Base-by-base conservation (phyloP, 1,140 invertebrate species). In the Idris sp. region DNA sequence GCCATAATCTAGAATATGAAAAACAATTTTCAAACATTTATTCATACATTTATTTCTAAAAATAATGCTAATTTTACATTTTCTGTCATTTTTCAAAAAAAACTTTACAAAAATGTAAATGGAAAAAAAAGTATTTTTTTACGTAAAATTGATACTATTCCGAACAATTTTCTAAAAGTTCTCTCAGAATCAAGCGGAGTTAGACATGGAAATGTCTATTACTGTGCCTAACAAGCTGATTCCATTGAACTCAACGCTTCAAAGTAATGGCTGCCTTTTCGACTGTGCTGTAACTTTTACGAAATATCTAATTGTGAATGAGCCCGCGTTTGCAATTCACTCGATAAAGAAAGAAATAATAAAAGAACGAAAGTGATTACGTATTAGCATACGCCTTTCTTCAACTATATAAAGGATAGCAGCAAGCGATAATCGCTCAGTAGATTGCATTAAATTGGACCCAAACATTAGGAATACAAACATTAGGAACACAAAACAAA, bases 321-420 rank as follows among this genome's bases (percentile, higher is more conserved):
- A 64, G 40, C 26, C 33, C 11, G 15, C 33, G 19, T 22, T 58
- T 35, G 33, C 54, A 69, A 59, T 54, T 53, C 31, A 38, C 58
- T 73, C 46, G 40, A 40, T 30, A 67, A 44, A 31, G 38, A 77
- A 74, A 77, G 67, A 75, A 77, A 36, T 43, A 56, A 22, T 40
- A 65, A 72, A 79, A 26, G 30, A 72, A 79, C 53, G 78, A 79
- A 77, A 78, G 73, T 73, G 75, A 76, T 79, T 77, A 79, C 76
- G 73, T 79, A 41, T 49, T 19, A 56, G 18, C 41, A 16, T 36
- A 43, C 25, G 25, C 7, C 26, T 30, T 8, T 25, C 16, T 65
- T 74, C 38, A 75, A 67, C 49, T 79, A 79, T 80, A 80, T 78
- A 78, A 73, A 80, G 62, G 67, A 54, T 25, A 16, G 49, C 54